Evolutionary conservation across 2,797 vertebrate species (phyloP), one percentile per base, ranked within the genome.

Genomic region (Dipus sagitta): DNA sequence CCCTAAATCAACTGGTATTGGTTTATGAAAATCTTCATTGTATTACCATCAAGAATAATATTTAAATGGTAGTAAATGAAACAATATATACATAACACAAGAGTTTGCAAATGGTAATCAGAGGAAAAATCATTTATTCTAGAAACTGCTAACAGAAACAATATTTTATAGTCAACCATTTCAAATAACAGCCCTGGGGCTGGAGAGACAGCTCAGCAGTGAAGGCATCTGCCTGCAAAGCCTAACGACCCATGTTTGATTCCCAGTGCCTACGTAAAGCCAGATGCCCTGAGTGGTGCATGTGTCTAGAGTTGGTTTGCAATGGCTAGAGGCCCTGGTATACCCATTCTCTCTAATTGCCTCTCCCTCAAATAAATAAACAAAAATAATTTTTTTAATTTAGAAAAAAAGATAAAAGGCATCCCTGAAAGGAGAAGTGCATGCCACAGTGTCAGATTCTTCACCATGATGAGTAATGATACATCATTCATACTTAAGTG

Each of bases 11-110:
- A 23, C 28, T 17, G 4, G 28, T 90, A 67, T 10, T 71, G 26
- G 34, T 92, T 88, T 90, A 68, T 38, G 78, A 86, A 54, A 86
- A 89, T 12, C 83, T 92, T 34, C 24, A 86, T 94, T 92, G 74
- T 5, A 60, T 89, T 80, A 86, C 1, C 17, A 86, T 77, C 23
- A 77, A 13, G 13, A 94, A 70, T 74, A 88, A 60, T 42, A 80
- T 32, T 95, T 71, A 91, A 89, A 72, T 83, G 75, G 24, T 65
- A 88, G 68, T 30, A 78, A 79, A 88, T 42, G 91, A 84, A 88
- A 84, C 1, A 86, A 17, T 47, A 74, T 2, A 77, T 2, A 83
- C 62, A 83, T 68, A 94, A 91, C 91, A 91, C 70, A 82, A 95
- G 95, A 86, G 54, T 10, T 83, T 92, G 10, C 32, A 90, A 62